Evolutionary conservation across 2,113 vertebrate genomes (phyloP), one percentile per base, ranked within the genome.

Genomic region (Furnarius figulus): DNA sequence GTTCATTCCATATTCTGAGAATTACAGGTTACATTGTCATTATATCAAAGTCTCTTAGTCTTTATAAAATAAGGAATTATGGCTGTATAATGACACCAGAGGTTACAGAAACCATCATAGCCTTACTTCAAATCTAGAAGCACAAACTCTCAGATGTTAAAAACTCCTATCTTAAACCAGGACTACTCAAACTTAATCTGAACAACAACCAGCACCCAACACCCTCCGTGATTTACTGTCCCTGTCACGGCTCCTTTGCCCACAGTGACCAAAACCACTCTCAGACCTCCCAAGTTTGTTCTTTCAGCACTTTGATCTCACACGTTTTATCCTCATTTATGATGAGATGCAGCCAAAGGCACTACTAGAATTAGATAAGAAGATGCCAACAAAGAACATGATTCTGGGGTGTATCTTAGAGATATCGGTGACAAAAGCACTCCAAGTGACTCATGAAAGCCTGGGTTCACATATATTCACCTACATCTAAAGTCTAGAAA

Each of bases 381-480:
- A 85, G 1, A 44, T 5, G 21, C 35, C 93, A 89, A 75, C 46
- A 23, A 39, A 77, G 19, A 31, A 50, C 5, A 7, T 71, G 19
- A 12, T 39, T 21, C 39, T 10, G 39, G 27, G 56, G 42, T 2
- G 1, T 14, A 30, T 62, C n/a, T 40, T 31, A 22, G 0, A 37
- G 42, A 44, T 31, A 13, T 31, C 61, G 42, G 50, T 25, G 59
- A 77, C 21, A 71, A 21, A 67, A 84, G 25, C 40, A 72, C 24
- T 66, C 21, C 21, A 9, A 59, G 12, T 83, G 28, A 62, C 52
- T 87, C 28, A 17, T 10, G 13, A 66, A 84, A 76, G n/a, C 28
- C 7, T 19, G 8, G 10, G 15, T 52, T 91, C 52, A 61, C 19
- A 15, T 0, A 14, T 3, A 40, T 28, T 44, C 63, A 65, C 28